Evolutionary conservation across 2,113 vertebrate species (phyloP).

Genomic region (Beaufortia kweichowensis): DNA sequence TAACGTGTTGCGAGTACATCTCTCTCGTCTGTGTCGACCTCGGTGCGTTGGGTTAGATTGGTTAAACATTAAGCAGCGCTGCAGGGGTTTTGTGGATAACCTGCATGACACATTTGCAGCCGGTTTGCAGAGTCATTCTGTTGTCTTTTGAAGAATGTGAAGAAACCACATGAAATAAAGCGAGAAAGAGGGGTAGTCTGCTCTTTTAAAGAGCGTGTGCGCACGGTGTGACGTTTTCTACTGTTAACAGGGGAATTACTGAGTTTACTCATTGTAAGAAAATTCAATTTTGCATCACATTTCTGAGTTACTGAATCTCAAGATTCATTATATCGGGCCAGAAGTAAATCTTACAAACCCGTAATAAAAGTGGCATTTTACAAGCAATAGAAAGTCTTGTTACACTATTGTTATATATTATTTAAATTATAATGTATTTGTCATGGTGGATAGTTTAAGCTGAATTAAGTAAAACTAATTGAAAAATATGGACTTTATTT

Average conservation of each 20-base stretch:
- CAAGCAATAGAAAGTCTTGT: no score
- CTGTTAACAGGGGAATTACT: conserved; percentile 40
- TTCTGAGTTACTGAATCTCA: neutral
- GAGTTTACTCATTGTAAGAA: conserved; percentile 3
- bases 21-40: neutral
- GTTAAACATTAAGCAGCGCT: neutral
- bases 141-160: conserved; percentile 36
- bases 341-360: neutral
- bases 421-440: no score
- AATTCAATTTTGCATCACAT: conserved; percentile 15
- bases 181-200: neutral
- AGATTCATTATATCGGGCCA: neutral
- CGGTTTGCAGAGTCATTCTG: conserved; percentile 36
- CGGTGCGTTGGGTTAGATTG: conserved; percentile 4
- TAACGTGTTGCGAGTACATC: neutral
- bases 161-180: conserved; percentile 40
- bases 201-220: neutral
- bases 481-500: no score
- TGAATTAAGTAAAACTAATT: no score
- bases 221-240: conserved; percentile 16
- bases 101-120: conserved; percentile 13
- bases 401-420: no score
- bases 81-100: conserved; percentile 30
- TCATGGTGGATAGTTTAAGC: no score
- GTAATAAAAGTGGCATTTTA: neutral